phyloP scores from a whole-genome alignment of 2,113 vertebrate species.

The Morone chrysops region DNA sequence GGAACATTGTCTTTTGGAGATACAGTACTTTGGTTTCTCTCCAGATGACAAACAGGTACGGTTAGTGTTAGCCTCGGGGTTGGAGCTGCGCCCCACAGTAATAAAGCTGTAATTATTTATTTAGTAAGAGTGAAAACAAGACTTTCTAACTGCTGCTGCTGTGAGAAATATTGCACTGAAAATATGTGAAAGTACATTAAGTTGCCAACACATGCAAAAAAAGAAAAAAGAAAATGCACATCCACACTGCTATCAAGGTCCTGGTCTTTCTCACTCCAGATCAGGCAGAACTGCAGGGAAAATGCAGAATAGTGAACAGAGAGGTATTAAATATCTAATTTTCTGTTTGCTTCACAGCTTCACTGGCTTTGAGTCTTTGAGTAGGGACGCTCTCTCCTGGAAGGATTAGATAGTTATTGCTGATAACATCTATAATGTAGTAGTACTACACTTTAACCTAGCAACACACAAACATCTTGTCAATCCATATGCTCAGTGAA shows the following conservation, averaged over 20 bases:
- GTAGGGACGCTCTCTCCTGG: neutral
- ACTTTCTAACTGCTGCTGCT: slow-evolving; percentile 35
- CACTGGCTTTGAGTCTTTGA: slow-evolving; percentile 16
- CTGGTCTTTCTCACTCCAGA: slow-evolving; percentile 31
- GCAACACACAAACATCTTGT: neutral
- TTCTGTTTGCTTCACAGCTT: slow-evolving; percentile 21
- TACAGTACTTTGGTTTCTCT: neutral
- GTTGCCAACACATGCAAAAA: slow-evolving; percentile 20
- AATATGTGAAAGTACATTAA: slow-evolving; percentile 44
- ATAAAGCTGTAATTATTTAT: slow-evolving; percentile 67
- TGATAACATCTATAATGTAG: slow-evolving; percentile 6
- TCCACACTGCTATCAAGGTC: slow-evolving; percentile 28
- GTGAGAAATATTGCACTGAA: slow-evolving; percentile 31
- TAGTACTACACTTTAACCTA: neutral
- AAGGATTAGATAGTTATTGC: neutral
- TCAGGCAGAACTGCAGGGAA: slow-evolving; percentile 29
- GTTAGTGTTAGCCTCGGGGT: slow-evolving; percentile 33
- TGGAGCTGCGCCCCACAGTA: slow-evolving; percentile 37
- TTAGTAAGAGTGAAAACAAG: slow-evolving; percentile 57
- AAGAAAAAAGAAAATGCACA: slow-evolving; percentile 8
- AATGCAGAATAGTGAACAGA: slow-evolving; percentile 20
- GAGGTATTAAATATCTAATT: slow-evolving; percentile 16
- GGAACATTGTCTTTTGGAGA: slow-evolving; percentile 13
- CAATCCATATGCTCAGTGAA: neutral
- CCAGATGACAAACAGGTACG: slow-evolving; percentile 32